Evolutionary conservation across 2,888 invertebrate genomes (phyloP), one percentile per base, ranked within the genome.

Genomic region (Protula sp.): DNA sequence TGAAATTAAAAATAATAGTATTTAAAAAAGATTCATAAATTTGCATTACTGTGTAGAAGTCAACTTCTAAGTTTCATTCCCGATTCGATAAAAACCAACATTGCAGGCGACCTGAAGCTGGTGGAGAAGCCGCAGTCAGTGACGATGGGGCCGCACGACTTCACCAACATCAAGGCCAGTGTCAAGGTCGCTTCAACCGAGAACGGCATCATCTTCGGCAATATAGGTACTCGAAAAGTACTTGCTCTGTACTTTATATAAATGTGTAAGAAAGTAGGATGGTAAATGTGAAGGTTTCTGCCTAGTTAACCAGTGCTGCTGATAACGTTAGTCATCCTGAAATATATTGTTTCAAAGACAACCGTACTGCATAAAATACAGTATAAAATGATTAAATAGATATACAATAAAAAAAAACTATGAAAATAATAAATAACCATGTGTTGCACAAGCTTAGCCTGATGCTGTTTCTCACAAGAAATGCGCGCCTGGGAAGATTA

Each of bases 171-270:
- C 75, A 95, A 97, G 82, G 98, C 98, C 4, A 95, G 94, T 78
- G 94, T 98, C 48, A 98, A 98, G 83, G 84, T 83, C n/a, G 94
- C 98, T 0, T 98, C 97, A 19, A 99, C 99, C 0, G 99, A 99
- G 84, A 99, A 99, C 83, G 99, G 98, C 61, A 94, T 99, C 70
- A 99, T 99, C 72, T 99, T 99, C 83, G 98, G 98, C 62, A 99
- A 98, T 79, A 98, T 99, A 70, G 93, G 92, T 89, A 73, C 77
- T 67, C n/a, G n/a, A n/a, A n/a, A n/a, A 61, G 4, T 19, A 1
- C 24, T 29, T 28, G 27, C 5, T 54, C 22, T 26, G 9, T 14
- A 54, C 54, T 19, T 5, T 54, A 24, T 19, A 9, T 9, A 28
- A 28, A 28, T 54, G 22, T 28, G 51, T 50, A 24, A 22, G 50